Evolutionary conservation across 2,888 invertebrate species (phyloP).

Genomic region (Neoitamus cyanurus): DNA sequence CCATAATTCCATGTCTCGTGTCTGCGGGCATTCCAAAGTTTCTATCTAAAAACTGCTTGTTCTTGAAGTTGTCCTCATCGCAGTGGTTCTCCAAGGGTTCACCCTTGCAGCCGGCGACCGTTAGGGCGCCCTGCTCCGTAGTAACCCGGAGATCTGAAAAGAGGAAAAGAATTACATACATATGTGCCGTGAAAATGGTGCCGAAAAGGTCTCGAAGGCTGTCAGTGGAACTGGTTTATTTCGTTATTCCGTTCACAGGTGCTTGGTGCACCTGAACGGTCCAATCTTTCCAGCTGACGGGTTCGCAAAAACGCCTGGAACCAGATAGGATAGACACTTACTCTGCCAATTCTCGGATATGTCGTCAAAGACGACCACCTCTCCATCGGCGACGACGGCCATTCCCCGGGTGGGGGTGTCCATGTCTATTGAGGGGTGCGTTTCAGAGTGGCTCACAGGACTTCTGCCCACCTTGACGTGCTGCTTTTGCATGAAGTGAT

Average conservation of each 20-base stretch:
- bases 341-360: constrained; percentile 86
- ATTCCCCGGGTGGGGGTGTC: constrained; percentile 56
- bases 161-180: neutral
- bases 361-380: constrained; percentile 88
- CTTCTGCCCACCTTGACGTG: constrained; percentile 61
- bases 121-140: constrained; percentile 45
- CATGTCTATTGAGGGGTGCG: constrained; percentile 41
- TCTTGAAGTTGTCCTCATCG: constrained; percentile 54
- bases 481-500: constrained; percentile 55
- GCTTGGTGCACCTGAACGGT: neutral
- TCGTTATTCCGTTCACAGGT: neutral
- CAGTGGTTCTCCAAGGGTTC: constrained; percentile 49
- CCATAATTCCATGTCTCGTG: constrained; percentile 55
- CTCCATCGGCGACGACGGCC: constrained; percentile 76
- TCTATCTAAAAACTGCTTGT: constrained; percentile 58
- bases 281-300: neutral
- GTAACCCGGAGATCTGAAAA: constrained; percentile 49
- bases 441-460: constrained; percentile 58
- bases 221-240: neutral
- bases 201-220: neutral
- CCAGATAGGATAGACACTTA: constrained; percentile 58
- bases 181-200: neutral
- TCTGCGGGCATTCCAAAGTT: constrained; percentile 60
- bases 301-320: constrained; percentile 15
- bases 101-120: constrained; percentile 41